phyloP scores from a whole-genome alignment of 2,797 vertebrate species.

The Acanthornis magna region DNA sequence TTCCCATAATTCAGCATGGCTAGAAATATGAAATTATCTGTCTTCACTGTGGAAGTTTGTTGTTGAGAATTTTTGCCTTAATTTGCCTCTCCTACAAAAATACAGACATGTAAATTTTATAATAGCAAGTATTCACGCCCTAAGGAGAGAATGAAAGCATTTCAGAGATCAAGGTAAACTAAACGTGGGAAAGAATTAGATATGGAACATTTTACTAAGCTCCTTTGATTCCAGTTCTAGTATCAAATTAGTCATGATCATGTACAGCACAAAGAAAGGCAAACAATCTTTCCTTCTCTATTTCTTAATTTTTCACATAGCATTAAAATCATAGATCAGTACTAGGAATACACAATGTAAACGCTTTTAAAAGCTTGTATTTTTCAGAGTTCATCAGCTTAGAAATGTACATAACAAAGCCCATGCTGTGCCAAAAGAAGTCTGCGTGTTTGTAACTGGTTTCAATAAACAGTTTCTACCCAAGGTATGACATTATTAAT shows the following conservation, averaged over 20 bases:
- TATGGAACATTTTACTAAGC: background rate
- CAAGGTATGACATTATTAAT: background rate
- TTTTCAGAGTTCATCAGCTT: background rate
- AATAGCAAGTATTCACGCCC: background rate
- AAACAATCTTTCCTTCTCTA: background rate
- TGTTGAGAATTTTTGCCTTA: background rate
- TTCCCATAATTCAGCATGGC: background rate
- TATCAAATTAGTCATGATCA: background rate
- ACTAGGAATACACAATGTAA: background rate
- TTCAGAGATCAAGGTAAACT: constrained; percentile 42
- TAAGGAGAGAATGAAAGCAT: constrained; percentile 21
- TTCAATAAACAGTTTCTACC: background rate
- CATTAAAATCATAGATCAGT: background rate
- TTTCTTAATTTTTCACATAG: background rate
- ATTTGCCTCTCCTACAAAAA: background rate
- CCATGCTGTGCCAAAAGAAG: background rate
- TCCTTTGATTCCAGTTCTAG: background rate
- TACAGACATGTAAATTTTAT: constrained; percentile 23
- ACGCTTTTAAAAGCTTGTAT: background rate
- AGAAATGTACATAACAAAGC: background rate
- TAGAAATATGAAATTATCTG: background rate
- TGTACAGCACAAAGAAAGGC: background rate
- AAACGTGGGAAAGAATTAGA: constrained; percentile 37
- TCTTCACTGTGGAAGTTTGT: background rate
- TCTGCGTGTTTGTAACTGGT: background rate